Percentiles rank a stretch among this genome's conserved stretches.
phyloP scores from a whole-genome alignment of 2,888 invertebrate species.

The Agrochola lychnidis region DNA sequence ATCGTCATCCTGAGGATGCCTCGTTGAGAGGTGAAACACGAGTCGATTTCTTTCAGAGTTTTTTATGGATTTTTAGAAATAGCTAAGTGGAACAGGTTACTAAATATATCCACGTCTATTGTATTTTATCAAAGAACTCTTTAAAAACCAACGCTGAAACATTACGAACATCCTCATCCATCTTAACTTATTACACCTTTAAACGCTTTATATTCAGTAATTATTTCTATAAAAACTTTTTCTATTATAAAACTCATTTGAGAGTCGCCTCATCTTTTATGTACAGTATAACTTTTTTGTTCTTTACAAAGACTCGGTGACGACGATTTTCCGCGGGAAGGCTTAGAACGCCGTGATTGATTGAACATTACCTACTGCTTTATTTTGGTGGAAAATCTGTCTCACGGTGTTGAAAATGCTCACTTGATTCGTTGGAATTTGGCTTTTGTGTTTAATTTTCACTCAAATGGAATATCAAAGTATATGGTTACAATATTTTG shows the following conservation, averaged over 20 bases:
- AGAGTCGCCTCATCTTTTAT: slow-evolving; percentile 59
- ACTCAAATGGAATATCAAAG: slow-evolving; percentile 8
- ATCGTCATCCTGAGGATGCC: too few species aligned
- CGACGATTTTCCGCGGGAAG: slow-evolving; percentile 34
- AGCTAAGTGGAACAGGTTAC: too few species aligned
- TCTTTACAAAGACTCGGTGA: slow-evolving; percentile 58
- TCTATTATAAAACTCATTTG: slow-evolving; percentile 70
- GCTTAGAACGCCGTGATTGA: slow-evolving; percentile 40
- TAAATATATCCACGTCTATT: too few species aligned
- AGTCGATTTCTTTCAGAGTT: too few species aligned
- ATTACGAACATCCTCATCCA: slow-evolving; percentile 30
- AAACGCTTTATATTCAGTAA: slow-evolving; percentile 57
- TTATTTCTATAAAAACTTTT: slow-evolving; percentile 68
- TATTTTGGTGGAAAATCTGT: slow-evolving; percentile 26
- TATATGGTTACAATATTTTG: background rate
- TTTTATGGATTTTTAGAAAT: too few species aligned
- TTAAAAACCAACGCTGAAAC: slow-evolving; percentile 7
- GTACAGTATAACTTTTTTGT: slow-evolving; percentile 64
- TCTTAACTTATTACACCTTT: slow-evolving; percentile 39
- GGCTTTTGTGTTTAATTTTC: background rate
- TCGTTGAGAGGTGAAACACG: too few species aligned
- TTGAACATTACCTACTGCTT: slow-evolving; percentile 27
- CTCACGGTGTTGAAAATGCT: slow-evolving; percentile 5
- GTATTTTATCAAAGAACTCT: slow-evolving; percentile 4
- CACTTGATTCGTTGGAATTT: slow-evolving; percentile 16